A percentile compares a stretch with the other conserved stretches of the same genome.
phyloP scores from a whole-genome alignment of 2,113 vertebrate species.

The Falcunculus frontatus region DNA sequence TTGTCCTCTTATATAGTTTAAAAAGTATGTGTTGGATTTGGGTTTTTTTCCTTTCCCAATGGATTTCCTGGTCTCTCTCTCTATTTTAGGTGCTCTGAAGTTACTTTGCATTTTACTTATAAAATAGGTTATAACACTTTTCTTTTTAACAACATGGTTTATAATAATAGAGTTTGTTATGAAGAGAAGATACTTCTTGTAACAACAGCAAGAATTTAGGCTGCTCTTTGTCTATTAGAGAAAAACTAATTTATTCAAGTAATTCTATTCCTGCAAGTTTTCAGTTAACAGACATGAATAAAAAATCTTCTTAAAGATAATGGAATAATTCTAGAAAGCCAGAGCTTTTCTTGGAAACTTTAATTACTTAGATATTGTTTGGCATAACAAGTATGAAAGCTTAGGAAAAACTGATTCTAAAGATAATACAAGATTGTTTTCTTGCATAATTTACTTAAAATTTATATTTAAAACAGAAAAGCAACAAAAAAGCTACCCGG shows the following conservation, averaged over 20 bases:
- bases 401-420: not conserved
- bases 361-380: not conserved
- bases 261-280: not conserved
- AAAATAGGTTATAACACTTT: not conserved
- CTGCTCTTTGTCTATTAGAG: not conserved
- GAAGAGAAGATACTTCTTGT: not conserved
- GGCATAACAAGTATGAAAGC: not conserved
- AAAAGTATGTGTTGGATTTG: not conserved
- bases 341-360: not conserved
- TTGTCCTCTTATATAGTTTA: not conserved
- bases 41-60: rapidly evolving
- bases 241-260: not conserved
- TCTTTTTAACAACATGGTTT: not conserved
- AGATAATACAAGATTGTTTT: not conserved
- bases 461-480: not conserved
- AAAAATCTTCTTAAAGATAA: not conserved
- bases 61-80: not conserved
- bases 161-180: not conserved
- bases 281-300: not conserved
- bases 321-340: not conserved
- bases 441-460: not conserved
- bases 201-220: not conserved
- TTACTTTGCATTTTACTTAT: not conserved
- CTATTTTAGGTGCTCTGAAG: not conserved
- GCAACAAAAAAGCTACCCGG: not conserved